Conservation (phyloP, 2,113 vertebrate species). For the Telmatochromis sp. region DNA sequence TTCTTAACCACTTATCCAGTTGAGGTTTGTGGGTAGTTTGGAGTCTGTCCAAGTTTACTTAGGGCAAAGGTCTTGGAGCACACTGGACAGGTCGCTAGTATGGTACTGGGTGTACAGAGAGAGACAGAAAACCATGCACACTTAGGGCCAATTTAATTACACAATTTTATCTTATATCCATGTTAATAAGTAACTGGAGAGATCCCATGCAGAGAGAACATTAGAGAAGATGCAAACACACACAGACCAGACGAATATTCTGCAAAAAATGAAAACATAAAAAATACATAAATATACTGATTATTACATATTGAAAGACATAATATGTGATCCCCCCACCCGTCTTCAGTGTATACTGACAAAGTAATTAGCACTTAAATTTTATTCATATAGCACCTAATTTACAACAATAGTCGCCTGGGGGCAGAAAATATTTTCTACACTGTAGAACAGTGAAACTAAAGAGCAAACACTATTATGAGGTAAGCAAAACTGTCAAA, state of each 20-base stretch:
- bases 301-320: neutral
- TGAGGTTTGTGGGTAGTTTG: neutral
- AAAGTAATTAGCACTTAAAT: neutral
- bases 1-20: neutral
- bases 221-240: neutral
- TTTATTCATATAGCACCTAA: too few relatives aligned
- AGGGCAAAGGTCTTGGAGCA: accelerated
- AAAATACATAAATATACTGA: neutral
- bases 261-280: neutral
- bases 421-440: too few relatives aligned
- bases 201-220: neutral
- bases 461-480: too few relatives aligned
- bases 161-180: accelerated
- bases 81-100: neutral
- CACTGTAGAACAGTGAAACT: too few relatives aligned
- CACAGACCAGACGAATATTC: neutral
- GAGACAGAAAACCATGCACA: neutral
- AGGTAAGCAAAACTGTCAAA: too few relatives aligned
- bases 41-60: neutral
- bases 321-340: neutral
- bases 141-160: neutral
- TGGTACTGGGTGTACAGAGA: accelerated
- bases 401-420: too few relatives aligned
- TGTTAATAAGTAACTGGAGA: neutral
- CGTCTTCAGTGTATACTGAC: neutral